Base-by-base conservation (phyloP, 2,113 vertebrate genomes). In the Cnemophilus loriae region DNA sequence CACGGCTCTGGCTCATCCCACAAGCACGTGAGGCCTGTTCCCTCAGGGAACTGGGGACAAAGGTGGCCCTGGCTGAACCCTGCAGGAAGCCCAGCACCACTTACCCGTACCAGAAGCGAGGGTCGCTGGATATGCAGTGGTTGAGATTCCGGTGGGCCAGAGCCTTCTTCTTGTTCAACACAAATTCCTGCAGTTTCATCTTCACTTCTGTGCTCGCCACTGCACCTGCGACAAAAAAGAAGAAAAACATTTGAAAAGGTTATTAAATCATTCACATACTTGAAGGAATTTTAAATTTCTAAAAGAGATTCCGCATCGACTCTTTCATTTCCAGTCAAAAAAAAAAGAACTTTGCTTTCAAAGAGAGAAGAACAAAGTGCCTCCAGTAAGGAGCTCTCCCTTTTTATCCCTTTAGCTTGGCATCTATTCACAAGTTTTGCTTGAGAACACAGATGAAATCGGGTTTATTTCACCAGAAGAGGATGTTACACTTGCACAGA, bases 161-260 rank as follows among this genome's bases (percentile, higher is more conserved):
- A 1, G 99, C 99, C 95, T 99, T 99, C 98, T 99, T 99, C 94
- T 99, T 99, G 95, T 99, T 99, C 81, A 99, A 98, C 65, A 99
- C 99, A 92, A 99, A 99, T 92, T 99, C 99, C 90, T 99, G 99
- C 26, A 99, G 94, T 60, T 99, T 99, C 99, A 99, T 99, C 98
- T 99, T 99, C 73, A 99, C 99, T 97, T 99, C 99, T 2, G 99
- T 99, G 96, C 99, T 99, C 87, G 99, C 99, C 80, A 99, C 99
- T 2, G 99, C 99, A 96, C 99, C 99, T 99, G 97, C n/a, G 8
- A 68, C 5, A 33, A 22, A 16, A 16, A 17, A 32, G 69, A 35
- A 59, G 69, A 11, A 7, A 27, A 7, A 7, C 35, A 46, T 52
- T 10, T 23, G 33, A 59, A 74, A 41, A 59, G 23, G 33, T 42